These are phyloP conservation scores for Gallinago jamesoni DNA, from an alignment of 2,113 vertebrate genomes.

Conservation along the genomic window DNA sequence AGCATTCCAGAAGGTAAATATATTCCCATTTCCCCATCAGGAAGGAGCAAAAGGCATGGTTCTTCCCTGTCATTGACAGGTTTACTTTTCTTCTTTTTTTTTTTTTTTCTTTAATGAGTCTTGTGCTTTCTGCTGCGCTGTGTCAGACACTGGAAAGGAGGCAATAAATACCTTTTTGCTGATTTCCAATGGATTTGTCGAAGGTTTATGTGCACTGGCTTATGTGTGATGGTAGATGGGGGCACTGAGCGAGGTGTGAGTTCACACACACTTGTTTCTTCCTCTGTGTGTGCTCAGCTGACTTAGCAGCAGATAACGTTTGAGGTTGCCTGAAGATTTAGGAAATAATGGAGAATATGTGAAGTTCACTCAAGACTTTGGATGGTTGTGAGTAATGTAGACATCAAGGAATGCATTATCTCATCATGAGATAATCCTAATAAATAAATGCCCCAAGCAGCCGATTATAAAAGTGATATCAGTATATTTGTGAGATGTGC, in stretches of 20 bases:
- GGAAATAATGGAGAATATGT: neutral
- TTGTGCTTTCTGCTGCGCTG: neutral
- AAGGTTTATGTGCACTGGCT: accelerated
- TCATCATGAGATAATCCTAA: slow-evolving; percentile 9
- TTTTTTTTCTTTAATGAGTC: neutral
- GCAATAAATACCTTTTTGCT: accelerated
- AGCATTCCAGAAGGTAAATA: neutral
- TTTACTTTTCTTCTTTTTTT: neutral
- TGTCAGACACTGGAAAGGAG: neutral
- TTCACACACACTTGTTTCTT: neutral
- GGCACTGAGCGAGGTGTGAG: accelerated
- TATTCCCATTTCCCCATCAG: accelerated
- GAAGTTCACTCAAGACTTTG: neutral
- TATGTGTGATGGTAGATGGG: neutral
- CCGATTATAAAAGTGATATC: neutral
- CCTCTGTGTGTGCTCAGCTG: neutral
- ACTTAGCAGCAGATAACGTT: neutral
- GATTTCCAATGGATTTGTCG: neutral
- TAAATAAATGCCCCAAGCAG: slow-evolving; percentile 19
- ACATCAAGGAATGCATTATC: slow-evolving; percentile 32
- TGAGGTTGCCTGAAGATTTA: neutral
- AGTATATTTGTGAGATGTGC: neutral
- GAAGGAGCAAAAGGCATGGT: accelerated
- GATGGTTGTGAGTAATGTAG: neutral
- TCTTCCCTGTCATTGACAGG: neutral